These are phyloP conservation scores for Rattus rattus DNA, from an alignment of 2,113 vertebrate genomes.

Conservation along the genomic window DNA sequence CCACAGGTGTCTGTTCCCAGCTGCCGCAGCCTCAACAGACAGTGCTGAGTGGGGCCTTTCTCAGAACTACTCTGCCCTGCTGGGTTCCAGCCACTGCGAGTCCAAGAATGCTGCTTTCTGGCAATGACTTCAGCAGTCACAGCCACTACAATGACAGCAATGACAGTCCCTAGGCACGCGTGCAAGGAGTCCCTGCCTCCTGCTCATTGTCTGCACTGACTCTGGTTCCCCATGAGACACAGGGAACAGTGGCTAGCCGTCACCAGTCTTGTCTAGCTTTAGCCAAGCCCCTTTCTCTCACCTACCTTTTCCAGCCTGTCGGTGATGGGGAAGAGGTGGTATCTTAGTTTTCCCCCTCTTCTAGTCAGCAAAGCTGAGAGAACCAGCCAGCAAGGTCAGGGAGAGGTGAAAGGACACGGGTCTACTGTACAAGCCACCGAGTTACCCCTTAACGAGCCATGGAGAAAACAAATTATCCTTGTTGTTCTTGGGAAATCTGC, in stretches of 20 bases:
- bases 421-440: slow-evolving; percentile 85
- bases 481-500: slow-evolving; percentile 89
- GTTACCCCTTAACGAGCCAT: slow-evolving; percentile 88
- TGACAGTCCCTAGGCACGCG: neutral
- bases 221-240: neutral
- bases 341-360: slow-evolving; percentile 49
- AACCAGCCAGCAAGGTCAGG: slow-evolving; percentile 67
- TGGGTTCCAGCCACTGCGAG: neutral
- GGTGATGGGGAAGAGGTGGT: accelerated
- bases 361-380: slow-evolving; percentile 75
- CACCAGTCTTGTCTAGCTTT: neutral
- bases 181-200: neutral
- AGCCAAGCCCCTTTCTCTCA: too few relatives aligned
- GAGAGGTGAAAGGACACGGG: slow-evolving; percentile 84
- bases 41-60: neutral
- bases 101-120: neutral
- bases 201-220: accelerated
- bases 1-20: neutral
- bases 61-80: neutral
- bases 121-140: neutral
- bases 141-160: neutral
- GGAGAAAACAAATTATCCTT: slow-evolving; percentile 90
- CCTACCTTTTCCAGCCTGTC: neutral
- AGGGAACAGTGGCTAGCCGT: neutral
- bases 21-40: neutral